Evolutionary conservation across 2,797 vertebrate species (phyloP).

Genomic region (Natrix natrix): DNA sequence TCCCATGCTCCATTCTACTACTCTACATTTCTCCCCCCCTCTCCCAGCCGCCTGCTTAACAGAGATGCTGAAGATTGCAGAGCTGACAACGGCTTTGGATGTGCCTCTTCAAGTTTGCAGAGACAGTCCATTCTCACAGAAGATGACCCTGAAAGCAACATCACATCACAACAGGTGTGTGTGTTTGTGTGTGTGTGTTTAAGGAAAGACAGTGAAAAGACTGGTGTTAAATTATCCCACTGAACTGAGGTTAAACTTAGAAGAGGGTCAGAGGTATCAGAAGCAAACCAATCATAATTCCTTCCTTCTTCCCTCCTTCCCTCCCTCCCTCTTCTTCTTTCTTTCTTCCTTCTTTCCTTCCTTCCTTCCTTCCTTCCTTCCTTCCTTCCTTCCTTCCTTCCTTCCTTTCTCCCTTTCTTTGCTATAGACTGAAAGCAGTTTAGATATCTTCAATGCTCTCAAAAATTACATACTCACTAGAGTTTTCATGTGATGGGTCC

Average conservation of each 20-base stretch:
- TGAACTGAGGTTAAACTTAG: not conserved
- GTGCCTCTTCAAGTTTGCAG: not conserved
- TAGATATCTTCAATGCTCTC: not conserved
- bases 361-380: not conserved
- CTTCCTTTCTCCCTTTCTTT: not conserved
- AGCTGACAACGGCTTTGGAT: not conserved
- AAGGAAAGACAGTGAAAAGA: not conserved
- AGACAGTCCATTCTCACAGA: not conserved
- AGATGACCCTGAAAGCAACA: not conserved
- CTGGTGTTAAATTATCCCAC: not conserved
- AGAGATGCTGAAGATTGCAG: not conserved
- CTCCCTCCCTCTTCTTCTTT: not conserved
- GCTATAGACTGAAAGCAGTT: not conserved
- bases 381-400: too few species aligned
- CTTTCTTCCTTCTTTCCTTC: not conserved
- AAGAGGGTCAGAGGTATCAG: not conserved
- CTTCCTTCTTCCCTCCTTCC: not conserved
- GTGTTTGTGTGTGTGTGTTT: not conserved
- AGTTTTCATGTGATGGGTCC: not conserved
- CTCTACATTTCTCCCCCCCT: not conserved
- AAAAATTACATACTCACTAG: not conserved
- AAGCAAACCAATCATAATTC: not conserved
- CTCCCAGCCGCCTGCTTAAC: too few species aligned
- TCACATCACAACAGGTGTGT: not conserved
- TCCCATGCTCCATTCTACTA: not conserved